Evolutionary conservation across 1,140 invertebrate genomes (phyloP).

Genomic region (Drosophila watanabei): DNA sequence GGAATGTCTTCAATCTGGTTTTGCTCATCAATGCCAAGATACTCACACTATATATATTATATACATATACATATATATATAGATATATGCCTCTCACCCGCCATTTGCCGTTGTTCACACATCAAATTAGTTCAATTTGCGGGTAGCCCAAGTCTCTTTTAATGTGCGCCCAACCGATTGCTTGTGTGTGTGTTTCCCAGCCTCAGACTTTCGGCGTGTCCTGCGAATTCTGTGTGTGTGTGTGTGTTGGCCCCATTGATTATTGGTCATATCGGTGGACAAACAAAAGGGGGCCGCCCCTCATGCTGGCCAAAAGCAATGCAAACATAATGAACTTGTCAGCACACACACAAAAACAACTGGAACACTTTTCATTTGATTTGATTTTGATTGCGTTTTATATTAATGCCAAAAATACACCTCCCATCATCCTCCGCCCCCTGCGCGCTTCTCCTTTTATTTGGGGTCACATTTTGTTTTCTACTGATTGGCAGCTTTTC

Average conservation of each 20-base stretch:
- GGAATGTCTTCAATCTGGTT: constrained; percentile 30
- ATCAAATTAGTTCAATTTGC: constrained; percentile 80
- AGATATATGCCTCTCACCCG: constrained; percentile 3
- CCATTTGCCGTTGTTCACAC: constrained; percentile 67
- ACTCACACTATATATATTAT: not conserved
- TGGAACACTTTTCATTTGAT: constrained; percentile 82
- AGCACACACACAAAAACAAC: constrained; percentile 44
- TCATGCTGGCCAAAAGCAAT: constrained; percentile 56
- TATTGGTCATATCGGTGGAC: constrained; percentile 70
- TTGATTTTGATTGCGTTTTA: constrained; percentile 81
- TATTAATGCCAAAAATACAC: constrained; percentile 68
- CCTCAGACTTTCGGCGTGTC: constrained; percentile 6
- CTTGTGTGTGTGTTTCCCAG: constrained; percentile 20
- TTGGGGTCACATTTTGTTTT: constrained; percentile 34
- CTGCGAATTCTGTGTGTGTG: constrained; percentile 1
- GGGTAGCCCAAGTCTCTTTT: constrained; percentile 68
- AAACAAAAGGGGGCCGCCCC: constrained; percentile 39
- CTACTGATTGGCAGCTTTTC: constrained; percentile 39
- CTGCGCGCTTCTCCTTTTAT: not conserved
- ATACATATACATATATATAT: not conserved
- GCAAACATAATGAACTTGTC: constrained; percentile 83
- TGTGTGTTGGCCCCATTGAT: constrained; percentile 44
- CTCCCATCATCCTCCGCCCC: not conserved
- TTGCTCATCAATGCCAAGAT: constrained; percentile 24
- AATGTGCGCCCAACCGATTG: constrained; percentile 55